These are phyloP conservation scores for Smithornis capensis DNA, from an alignment of 2,113 vertebrate species.

Conservation along the genomic window DNA sequence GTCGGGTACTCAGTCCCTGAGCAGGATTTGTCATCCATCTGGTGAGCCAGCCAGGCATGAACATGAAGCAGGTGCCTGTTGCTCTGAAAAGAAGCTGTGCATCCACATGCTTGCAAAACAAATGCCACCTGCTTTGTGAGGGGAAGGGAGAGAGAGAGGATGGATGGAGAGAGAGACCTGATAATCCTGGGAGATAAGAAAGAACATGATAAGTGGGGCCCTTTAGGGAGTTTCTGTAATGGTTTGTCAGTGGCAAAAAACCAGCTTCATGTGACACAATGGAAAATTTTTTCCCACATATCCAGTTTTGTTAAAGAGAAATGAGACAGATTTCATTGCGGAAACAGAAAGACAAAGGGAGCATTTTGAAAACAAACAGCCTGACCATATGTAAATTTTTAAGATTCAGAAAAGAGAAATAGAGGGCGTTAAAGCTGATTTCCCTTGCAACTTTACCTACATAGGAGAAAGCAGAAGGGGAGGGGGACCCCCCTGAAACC, in stretches of 20 bases:
- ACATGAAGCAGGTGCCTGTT: not conserved
- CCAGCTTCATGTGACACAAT: not conserved
- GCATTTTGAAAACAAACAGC: not conserved
- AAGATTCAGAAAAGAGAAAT: not conserved
- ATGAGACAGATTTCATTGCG: not conserved
- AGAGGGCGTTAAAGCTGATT: not conserved
- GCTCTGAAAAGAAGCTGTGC: not conserved
- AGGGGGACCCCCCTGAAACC: not conserved
- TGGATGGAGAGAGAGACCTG: not conserved
- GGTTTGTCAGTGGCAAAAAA: not conserved
- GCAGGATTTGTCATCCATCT: not conserved
- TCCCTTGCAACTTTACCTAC: not conserved
- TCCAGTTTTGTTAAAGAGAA: not conserved
- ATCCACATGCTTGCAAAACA: not conserved
- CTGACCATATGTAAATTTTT: not conserved
- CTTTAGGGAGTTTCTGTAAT: not conserved
- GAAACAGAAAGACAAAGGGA: not conserved
- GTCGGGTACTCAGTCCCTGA: not conserved
- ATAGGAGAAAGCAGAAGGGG: not conserved
- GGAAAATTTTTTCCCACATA: not conserved
- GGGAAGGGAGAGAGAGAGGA: not conserved
- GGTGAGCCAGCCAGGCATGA: fast-evolving
- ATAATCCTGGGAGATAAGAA: not conserved
- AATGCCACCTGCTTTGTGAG: not conserved
- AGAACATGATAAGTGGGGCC: not conserved